Base-by-base conservation (phyloP, 2,888 invertebrate species). In the Conchocele bisecta region DNA sequence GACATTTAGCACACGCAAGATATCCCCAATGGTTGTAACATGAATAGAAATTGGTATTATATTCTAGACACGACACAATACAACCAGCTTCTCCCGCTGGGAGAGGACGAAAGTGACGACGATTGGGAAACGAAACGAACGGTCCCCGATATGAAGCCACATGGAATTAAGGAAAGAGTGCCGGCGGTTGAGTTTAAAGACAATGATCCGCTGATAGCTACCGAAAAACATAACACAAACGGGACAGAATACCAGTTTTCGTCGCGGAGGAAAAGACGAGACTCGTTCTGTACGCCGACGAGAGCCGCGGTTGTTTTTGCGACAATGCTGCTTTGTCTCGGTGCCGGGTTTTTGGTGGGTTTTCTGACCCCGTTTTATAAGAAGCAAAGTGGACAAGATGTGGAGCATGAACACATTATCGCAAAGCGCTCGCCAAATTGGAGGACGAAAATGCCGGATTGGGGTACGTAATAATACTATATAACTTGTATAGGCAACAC, bases 371-470 rank as follows among this genome's bases (percentile, higher is more conserved):
- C 76, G 1, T 51, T 44, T 7, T 35, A 42, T 7, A 39, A 68
- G 15, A 51, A 58, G 39, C 15, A 42, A 33, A 39, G 15, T 9
- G 11, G 28, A 22, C 29, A 41, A 0, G 2, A 22, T 17, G 26
- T 41, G 13, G 39, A n/a, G n/a, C n/a, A 29, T 28, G 35, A 46
- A 11, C 31, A 15, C 24, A 35, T 28, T 13, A 50, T 37, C 9
- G 53, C 51, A 26, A 79, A 70, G 56, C 33, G 65, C 42, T 61
- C 76, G n/a, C 69, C 67, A 13, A 76, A 80, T 28, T 82, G 82
- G 82, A 69, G 80, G 67, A 75, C 76, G 44, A 80, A 80, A 53
- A 71, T 82, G 67, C 48, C 75, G 15, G 78, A 82, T 44, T 80
- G 76, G 75, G 80, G 82, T 82, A 60, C 51, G 72, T 46, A 20